Percentiles rank a stretch among this genome's conserved stretches.
phyloP scores from a whole-genome alignment of 1,140 invertebrate species.

The Zelostemma sp. region DNA sequence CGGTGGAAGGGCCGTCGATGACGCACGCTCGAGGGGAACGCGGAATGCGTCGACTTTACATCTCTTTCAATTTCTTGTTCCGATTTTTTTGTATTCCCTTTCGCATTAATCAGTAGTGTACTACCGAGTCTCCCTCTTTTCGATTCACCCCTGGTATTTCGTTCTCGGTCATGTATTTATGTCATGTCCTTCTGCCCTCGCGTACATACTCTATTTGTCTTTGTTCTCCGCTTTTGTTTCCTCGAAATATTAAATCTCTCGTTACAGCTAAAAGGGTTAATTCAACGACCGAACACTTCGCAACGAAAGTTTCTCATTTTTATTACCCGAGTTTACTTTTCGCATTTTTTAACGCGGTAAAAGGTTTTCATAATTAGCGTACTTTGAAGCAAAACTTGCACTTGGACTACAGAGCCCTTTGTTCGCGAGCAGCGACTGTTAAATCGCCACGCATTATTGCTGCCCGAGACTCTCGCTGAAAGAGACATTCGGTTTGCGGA shows the following conservation, averaged over 20 bases:
- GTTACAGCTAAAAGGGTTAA: too few relatives aligned
- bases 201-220: too few relatives aligned
- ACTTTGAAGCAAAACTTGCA: not conserved
- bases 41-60: not conserved
- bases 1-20: not conserved
- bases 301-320: not conserved
- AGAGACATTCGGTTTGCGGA: conserved; percentile 22
- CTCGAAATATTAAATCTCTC: too few relatives aligned
- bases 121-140: not conserved
- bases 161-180: not conserved
- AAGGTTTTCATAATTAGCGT: not conserved
- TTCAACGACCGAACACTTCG: too few relatives aligned
- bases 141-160: not conserved
- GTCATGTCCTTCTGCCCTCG: too few relatives aligned
- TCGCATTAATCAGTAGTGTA: not conserved
- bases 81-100: not conserved
- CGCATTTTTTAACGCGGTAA: not conserved
- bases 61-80: not conserved
- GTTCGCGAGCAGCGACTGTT: conserved; percentile 40
- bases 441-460: conserved; percentile 37
- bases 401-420: conserved; percentile 30
- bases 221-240: too few relatives aligned
- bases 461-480: conserved; percentile 20
- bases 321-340: not conserved
- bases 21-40: not conserved